Percentiles rank a stretch among this genome's conserved stretches.
Evolutionary conservation across 2,113 vertebrate species (phyloP).

Genomic region (Stegastes partitus): DNA sequence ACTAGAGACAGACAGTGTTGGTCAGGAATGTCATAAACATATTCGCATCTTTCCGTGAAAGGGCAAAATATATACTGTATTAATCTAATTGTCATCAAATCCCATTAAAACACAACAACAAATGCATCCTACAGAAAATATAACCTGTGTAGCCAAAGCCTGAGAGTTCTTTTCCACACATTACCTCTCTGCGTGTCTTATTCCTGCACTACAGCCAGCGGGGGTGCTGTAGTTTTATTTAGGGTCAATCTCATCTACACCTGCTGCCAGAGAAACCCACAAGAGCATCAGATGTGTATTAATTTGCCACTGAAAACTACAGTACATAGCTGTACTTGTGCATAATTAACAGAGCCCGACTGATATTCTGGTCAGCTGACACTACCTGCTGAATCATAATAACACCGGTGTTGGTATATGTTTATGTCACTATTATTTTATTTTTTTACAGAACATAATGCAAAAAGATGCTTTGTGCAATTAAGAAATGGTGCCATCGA

Average conservation of each 20-base stretch:
- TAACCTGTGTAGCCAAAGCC: slow-evolving; percentile 1
- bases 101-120: slow-evolving; percentile 14
- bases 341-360: no score
- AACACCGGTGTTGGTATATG: no score
- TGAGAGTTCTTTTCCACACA: slow-evolving; percentile 5
- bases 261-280: slow-evolving; percentile 3
- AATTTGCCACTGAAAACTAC: neutral
- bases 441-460: no score
- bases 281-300: slow-evolving; percentile 8
- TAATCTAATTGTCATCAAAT: slow-evolving; percentile 20
- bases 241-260: neutral
- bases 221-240: slow-evolving; percentile 1
- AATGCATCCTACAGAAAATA: neutral
- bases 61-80: neutral
- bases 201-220: slow-evolving; percentile 4
- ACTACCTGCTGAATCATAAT: no score
- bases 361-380: no score
- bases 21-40: slow-evolving; percentile 34
- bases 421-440: no score
- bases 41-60: neutral
- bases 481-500: no score
- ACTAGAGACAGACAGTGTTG: slow-evolving; percentile 15
- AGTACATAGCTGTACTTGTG: no score
- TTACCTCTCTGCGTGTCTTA: neutral
- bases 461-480: no score